Percentiles rank a stretch among this genome's conserved stretches.
These are phyloP conservation scores for Metopia argyrocephala DNA, from an alignment of 2,888 invertebrate genomes.

Conservation along the genomic window DNA sequence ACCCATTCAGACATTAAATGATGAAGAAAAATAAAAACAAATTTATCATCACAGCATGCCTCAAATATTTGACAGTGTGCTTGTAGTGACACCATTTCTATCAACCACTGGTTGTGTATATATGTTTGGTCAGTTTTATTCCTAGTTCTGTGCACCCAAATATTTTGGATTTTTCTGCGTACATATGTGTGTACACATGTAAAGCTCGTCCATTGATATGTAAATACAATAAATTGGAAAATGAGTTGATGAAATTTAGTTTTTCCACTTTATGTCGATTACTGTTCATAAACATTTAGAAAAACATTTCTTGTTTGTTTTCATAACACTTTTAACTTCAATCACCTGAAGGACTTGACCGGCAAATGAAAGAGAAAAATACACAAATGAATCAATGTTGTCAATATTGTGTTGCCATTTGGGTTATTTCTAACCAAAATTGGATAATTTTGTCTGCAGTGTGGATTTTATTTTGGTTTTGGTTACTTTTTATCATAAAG, in stretches of 20 bases:
- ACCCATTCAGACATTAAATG: constrained; percentile 30
- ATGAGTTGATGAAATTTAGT: constrained; percentile 47
- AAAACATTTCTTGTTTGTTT: constrained; percentile 38
- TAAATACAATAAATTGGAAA: constrained; percentile 42
- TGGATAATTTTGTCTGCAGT: no score
- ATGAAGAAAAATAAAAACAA: constrained; percentile 45
- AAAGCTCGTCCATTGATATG: constrained; percentile 35
- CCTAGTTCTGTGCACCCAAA: no score
- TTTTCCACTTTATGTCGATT: not conserved
- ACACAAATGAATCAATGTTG: constrained; percentile 10
- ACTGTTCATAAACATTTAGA: not conserved
- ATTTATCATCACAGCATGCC: constrained; percentile 52
- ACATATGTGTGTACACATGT: not conserved
- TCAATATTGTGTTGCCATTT: no score
- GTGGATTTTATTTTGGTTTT: no score
- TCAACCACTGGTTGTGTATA: constrained; percentile 33
- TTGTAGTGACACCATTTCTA: constrained; percentile 43
- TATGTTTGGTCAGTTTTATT: not conserved
- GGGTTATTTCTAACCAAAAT: no score
- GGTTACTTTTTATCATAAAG: no score
- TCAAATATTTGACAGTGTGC: constrained; percentile 43
- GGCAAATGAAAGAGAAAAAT: not conserved
- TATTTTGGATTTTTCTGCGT: not conserved
- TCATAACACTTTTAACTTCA: constrained; percentile 24
- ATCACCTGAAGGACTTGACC: constrained; percentile 16